Evolutionary conservation across 2,797 vertebrate genomes (phyloP), one percentile per base, ranked within the genome.

Genomic region (Natrix natrix): DNA sequence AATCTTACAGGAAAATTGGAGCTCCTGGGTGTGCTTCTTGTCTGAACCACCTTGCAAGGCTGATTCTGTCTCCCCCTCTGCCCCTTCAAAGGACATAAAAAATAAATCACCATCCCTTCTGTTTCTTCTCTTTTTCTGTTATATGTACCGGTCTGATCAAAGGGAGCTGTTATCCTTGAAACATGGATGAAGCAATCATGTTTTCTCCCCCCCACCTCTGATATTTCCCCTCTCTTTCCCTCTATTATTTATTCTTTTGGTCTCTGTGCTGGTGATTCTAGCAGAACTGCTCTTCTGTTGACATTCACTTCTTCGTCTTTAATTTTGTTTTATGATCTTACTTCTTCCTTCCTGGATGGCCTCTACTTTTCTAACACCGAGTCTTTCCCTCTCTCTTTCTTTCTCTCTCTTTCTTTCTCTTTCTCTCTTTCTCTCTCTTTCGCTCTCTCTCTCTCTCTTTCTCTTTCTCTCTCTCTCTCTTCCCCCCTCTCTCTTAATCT

Each of bases 121-220:
- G 32, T 43, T 78, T 43, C 69, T 78, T 43, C 69, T 1, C 69
- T 43, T 78, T 78, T 78, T 48, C 32, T 57, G 59, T 66, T 86
- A 22, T 26, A 24, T 26, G 56, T 43, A 28, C 60, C 12, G 0
- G 22, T 61, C 10, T 86, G 88, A 92, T 56, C 74, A 90, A 92
- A 90, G 59, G n/a, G 14, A 55, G 32, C 16, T 90, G 57, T 56
- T 90, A 20, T 28, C 88, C 59, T 43, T 87, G 63, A 90, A 90
- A 90, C 52, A 86, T 86, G 74, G 88, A 92, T 48, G 88, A 92
- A 92, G 32, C 78, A 86, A 92, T 90, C 92, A 66, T 13, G 32
- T 54, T 90, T 37, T 54, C 86, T 54, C 13, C 8, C 8, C 0
- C 60, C 22, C 26, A 28, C 16, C 52, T 86, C 20, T 28, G 8